These are phyloP conservation scores for Anas platyrhynchos DNA, from an alignment of 2,113 vertebrate species.

Conservation along the genomic window DNA sequence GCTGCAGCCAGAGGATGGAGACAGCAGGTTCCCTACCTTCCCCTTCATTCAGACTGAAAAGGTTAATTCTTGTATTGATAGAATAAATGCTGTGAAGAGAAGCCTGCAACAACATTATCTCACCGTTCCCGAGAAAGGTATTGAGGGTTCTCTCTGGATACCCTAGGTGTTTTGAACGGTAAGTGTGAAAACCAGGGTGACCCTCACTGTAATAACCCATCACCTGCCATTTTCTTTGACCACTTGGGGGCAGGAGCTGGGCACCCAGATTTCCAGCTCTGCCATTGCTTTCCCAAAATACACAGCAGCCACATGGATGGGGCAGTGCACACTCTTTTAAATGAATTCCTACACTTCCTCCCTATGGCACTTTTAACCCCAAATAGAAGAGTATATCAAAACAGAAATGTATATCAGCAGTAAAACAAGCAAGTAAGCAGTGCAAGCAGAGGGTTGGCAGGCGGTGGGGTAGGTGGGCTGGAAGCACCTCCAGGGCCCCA, in stretches of 20 bases:
- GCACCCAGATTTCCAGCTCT: not conserved
- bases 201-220: too few relatives aligned
- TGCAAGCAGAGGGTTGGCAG: not conserved
- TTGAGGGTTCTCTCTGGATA: not conserved
- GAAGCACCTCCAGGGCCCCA: not conserved
- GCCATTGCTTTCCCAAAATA: not conserved
- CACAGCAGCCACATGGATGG: not conserved
- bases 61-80: not conserved
- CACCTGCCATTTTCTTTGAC: not conserved
- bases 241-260: not conserved
- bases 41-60: not conserved
- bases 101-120: too few relatives aligned
- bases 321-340: rapidly evolving
- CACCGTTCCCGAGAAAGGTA: not conserved
- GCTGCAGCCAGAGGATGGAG: not conserved
- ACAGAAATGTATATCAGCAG: rapidly evolving
- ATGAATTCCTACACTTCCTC: not conserved
- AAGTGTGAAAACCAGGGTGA: not conserved
- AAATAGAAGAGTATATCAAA: not conserved
- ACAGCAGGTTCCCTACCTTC: not conserved
- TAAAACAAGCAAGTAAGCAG: not conserved
- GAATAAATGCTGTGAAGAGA: not conserved
- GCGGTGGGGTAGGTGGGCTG: not conserved
- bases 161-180: not conserved
- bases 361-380: not conserved